Evolutionary conservation across 1,140 invertebrate species (phyloP).

Genomic region (Drosophila varians): DNA sequence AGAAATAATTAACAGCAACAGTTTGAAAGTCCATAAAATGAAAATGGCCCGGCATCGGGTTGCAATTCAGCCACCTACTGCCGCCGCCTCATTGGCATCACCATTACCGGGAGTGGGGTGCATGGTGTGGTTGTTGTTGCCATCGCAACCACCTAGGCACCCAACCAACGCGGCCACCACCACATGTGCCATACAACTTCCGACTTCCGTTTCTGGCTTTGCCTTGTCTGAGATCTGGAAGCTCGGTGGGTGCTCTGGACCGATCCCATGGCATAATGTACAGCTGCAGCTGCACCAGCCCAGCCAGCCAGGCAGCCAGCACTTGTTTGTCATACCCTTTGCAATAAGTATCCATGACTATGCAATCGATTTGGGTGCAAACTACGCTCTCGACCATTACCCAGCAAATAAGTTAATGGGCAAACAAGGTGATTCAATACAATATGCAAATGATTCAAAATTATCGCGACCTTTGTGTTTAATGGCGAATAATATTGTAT

Average conservation of each 20-base stretch:
- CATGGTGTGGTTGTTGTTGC: constrained; percentile 16
- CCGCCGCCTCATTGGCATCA: constrained; percentile 33
- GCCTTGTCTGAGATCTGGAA: constrained; percentile 29
- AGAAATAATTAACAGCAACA: constrained; percentile 82
- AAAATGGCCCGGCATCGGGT: constrained; percentile 56
- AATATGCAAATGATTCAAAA: constrained; percentile 9
- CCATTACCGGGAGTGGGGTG: constrained; percentile 34
- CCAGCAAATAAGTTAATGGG: constrained; percentile 20
- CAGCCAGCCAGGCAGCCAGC: too few relatives aligned
- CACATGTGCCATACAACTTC: constrained; percentile 79
- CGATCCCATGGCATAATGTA: constrained; percentile 5
- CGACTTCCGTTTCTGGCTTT: constrained; percentile 67
- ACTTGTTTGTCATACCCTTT: constrained; percentile 30
- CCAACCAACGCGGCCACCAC: constrained; percentile 56
- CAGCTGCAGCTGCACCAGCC: too few relatives aligned
- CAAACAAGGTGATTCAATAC: background rate
- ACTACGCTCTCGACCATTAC: constrained; percentile 1
- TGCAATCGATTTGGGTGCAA: constrained; percentile 23
- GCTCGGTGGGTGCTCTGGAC: constrained; percentile 5
- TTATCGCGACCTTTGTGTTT: background rate
- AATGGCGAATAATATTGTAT: background rate
- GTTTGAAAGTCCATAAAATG: constrained; percentile 82
- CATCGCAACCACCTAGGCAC: constrained; percentile 19
- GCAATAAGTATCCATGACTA: constrained; percentile 29
- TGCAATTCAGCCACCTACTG: background rate